phyloP scores from a whole-genome alignment of 53 echinoderm and acorn worm species.

The Crossaster papposus region DNA sequence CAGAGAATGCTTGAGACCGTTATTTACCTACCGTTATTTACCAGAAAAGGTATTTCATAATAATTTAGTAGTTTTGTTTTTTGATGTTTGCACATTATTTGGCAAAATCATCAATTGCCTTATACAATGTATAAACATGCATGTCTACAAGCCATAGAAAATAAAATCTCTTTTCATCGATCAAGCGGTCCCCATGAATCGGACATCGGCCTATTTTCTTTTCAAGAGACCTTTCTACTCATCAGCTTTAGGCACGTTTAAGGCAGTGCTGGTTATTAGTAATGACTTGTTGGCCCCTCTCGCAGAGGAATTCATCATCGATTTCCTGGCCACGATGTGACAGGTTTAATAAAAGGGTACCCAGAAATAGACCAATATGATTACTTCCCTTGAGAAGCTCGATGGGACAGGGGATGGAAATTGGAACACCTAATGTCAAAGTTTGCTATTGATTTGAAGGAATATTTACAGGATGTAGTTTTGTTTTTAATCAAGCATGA shows the following conservation, averaged over 20 bases:
- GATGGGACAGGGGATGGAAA: not conserved
- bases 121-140: not conserved
- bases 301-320: not conserved
- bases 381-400: not conserved
- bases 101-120: not conserved
- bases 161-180: not conserved
- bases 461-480: not conserved
- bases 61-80: too few species aligned
- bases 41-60: too few species aligned
- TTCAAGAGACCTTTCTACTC: not conserved
- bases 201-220: not conserved
- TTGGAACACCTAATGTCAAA: not conserved
- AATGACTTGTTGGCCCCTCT: not conserved
- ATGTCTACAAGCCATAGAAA: not conserved
- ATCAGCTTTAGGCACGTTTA: not conserved
- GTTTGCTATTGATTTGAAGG: not conserved
- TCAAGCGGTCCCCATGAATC: not conserved
- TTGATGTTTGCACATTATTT: too few species aligned
- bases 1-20: too few species aligned
- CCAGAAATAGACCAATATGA: not conserved
- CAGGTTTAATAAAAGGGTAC: conserved; percentile 15
- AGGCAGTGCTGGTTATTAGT: not conserved
- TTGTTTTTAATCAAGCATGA: not conserved
- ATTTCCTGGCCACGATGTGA: not conserved
- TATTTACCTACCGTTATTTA: too few species aligned